Base-by-base conservation (phyloP, 2,888 invertebrate species). In the Rhamphomyia laevipes region DNA sequence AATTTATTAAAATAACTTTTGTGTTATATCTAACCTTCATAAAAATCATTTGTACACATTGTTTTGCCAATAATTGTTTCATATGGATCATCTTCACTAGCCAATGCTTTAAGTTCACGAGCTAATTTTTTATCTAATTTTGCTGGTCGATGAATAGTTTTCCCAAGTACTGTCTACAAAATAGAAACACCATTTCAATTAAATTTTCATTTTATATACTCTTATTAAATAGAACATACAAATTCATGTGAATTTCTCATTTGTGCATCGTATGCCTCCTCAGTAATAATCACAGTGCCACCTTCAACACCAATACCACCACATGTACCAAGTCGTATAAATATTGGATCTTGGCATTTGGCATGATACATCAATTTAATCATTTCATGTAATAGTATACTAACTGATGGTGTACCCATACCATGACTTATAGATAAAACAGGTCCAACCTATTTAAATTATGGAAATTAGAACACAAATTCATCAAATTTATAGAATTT, bases 21-120 rank as follows among this genome's bases (percentile, higher is more conserved):
- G 3, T 3, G n/a, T n/a, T n/a, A 17, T 15, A 16, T 50, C 49
- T 59, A 67, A 84, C 88, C 94, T 79, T 99, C 97, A 68, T 97
- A 99, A 68, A 99, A 99, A 69, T 97, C 97, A 63, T 91, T 86
- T 11, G 96, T 89, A 72, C 96, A 95, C 81, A 96, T 84, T 0
- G 97, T 99, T 65, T 86, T 91, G 43, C 97, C 99, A 45, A 79
- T 77, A 37, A 91, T 79, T 0, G 90, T 90, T 47, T 90, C 86
- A 65, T 89, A 92, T 0, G 88, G 89, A 64, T 90, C 87, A 59
- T 86, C 84, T 46, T 65, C 68, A 59, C 82, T 80, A 0, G 85
- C 78, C 51, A 92, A 71, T 0, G 78, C 77, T 61, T 84, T 82
- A 46, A 99, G 70, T 61, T 94, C 92, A 33, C 84, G 77, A 15